phyloP scores from a whole-genome alignment of 2,888 invertebrate genomes.

The Zaprionus obscuricornis region DNA sequence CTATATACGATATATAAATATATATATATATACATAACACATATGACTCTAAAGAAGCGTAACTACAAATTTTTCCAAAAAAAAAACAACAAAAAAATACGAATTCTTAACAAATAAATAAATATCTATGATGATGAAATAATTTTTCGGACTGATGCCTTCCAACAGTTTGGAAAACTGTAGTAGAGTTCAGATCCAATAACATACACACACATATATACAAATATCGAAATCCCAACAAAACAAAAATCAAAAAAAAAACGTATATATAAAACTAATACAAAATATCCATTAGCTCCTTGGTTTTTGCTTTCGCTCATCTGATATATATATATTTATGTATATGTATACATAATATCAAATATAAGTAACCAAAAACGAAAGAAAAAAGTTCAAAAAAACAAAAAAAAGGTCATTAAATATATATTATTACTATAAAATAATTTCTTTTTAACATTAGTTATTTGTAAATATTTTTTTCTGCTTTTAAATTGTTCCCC shows the following conservation, averaged over 20 bases:
- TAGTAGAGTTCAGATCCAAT: background rate
- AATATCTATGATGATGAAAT: too few relatives aligned
- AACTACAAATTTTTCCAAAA: conserved; percentile 34
- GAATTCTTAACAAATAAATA: too few relatives aligned
- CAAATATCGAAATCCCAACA: conserved; percentile 7
- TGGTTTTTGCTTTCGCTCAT: conserved; percentile 51
- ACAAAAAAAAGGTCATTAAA: conserved; percentile 32
- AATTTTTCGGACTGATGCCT: too few relatives aligned
- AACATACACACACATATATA: background rate
- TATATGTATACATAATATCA: too few relatives aligned
- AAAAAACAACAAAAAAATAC: conserved; percentile 7
- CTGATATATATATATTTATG: conserved; percentile 11
- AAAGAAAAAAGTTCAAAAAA: conserved; percentile 55
- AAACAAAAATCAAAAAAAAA: too few relatives aligned
- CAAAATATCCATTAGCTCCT: conserved; percentile 39
- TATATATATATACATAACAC: conserved; percentile 28
- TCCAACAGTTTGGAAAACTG: too few relatives aligned
- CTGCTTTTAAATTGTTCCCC: conserved; percentile 68
- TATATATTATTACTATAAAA: conserved; percentile 28
- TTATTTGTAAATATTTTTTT: conserved; percentile 70
- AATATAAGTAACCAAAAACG: conserved; percentile 42
- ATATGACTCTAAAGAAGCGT: conserved; percentile 56
- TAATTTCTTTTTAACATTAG: conserved; percentile 52
- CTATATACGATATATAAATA: conserved; percentile 60
- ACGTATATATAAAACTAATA: too few relatives aligned